Percentiles rank a stretch among this genome's conserved stretches.
Evolutionary conservation across 2,113 vertebrate genomes (phyloP).

Genomic region (Cyphomyrus plagiostoma): DNA sequence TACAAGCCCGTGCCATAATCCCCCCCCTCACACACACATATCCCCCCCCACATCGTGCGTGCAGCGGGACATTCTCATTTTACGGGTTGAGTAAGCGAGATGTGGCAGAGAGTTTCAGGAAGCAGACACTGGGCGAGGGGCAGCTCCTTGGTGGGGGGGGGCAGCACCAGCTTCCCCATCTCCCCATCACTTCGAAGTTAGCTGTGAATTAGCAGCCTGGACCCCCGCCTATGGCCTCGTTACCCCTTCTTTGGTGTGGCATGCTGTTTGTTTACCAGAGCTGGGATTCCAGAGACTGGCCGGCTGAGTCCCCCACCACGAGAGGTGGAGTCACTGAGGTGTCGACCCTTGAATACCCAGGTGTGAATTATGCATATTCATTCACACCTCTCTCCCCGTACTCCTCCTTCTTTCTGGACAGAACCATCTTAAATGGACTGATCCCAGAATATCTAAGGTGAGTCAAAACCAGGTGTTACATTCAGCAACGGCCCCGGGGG

Average conservation of each 20-base stretch:
- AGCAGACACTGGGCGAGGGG: background rate
- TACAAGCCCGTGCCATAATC: background rate
- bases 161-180: background rate
- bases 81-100: background rate
- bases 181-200: background rate
- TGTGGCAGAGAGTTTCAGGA: background rate
- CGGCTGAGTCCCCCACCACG: background rate
- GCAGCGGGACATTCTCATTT: background rate
- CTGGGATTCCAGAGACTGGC: background rate
- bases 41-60: background rate
- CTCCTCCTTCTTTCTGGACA: background rate
- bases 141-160: background rate
- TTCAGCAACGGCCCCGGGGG: too few species aligned
- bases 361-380: background rate
- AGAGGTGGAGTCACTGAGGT: background rate
- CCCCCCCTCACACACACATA: background rate
- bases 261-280: constrained; percentile 19
- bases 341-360: background rate
- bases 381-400: background rate
- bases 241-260: constrained; percentile 9
- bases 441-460: background rate
- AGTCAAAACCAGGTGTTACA: background rate
- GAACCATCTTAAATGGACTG: background rate
- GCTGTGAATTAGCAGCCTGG: background rate
- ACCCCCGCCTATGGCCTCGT: background rate